Evolutionary conservation across 2,113 vertebrate genomes (phyloP), one percentile per base, ranked within the genome.

Genomic region (Morone saxatilis): DNA sequence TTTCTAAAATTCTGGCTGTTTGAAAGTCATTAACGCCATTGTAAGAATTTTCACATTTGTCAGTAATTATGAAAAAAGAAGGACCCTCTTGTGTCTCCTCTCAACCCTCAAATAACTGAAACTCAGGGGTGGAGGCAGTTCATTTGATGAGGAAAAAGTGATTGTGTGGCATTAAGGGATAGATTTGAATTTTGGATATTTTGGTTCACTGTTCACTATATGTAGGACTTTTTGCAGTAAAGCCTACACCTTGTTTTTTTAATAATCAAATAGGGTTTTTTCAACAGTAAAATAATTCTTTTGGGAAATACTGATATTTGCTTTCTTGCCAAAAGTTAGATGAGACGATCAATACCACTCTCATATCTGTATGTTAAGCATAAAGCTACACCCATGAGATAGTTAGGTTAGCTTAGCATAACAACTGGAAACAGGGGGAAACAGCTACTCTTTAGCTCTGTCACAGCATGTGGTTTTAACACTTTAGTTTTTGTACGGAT

Each of bases 41-140:
- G 61, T 6, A 31, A 75, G 43, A 48, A 79, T 73, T 51, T 25
- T 71, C 43, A 45, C 36, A 72, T 74, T 69, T 80, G 40, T 67
- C 48, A 59, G 53, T 69, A 38, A 81, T 47, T 79, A 47, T 76
- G 48, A 74, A 50, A 79, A 86, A 76, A 66, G 17, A 63, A 78
- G 9, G 50, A 54, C 10, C 6, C 16, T 62, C n/a, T 56, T 43
- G 4, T 5, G 7, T 50, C 17, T 11, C 60, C 31, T 0, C 5
- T n/a, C 31, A 53, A 20, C 20, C 40, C 31, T 59, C 0, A 0
- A 38, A 47, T 63, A 45, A 75, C 47, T 72, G 8, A 71, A 76
- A 65, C 45, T 56, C 0, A 0, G 19, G 6, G 31, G 43, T 20
- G 31, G 43, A 78, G 40, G 31, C 1, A 4, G 4, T 78, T 69